Evolutionary conservation across 2,888 invertebrate genomes (phyloP).

Genomic region (Synanthedon vespiformis): DNA sequence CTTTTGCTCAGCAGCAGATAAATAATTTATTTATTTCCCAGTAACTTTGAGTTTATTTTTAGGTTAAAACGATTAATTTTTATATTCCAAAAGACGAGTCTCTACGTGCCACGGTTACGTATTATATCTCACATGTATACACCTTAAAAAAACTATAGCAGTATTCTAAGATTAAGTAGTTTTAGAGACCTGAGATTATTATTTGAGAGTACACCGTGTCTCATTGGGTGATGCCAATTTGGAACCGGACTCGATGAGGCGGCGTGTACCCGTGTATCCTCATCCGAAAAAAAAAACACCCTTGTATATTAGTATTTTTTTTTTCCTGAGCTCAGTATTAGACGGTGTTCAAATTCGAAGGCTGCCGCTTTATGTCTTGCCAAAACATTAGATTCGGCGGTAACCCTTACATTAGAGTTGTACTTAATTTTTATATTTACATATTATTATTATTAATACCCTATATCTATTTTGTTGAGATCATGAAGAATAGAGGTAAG

Average conservation of each 20-base stretch:
- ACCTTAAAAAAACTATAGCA: constrained; percentile 47
- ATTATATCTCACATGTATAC: constrained; percentile 55
- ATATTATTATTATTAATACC: neutral
- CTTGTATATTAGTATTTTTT: constrained; percentile 60
- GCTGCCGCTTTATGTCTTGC: constrained; percentile 47
- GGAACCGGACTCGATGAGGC: neutral
- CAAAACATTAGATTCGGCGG: constrained; percentile 35
- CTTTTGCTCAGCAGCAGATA: too few relatives aligned
- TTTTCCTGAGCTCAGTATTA: constrained; percentile 60
- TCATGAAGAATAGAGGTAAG: too few relatives aligned
- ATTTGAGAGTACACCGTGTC: constrained; percentile 17
- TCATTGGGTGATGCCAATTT: constrained; percentile 9
- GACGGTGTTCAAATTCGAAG: constrained; percentile 41
- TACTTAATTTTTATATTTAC: constrained; percentile 44
- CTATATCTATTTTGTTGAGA: neutral
- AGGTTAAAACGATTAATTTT: neutral
- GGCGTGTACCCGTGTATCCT: neutral
- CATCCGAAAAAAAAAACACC: constrained; percentile 31
- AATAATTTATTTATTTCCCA: neutral
- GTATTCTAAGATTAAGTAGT: constrained; percentile 64
- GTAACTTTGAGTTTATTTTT: neutral
- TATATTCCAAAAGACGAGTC: constrained; percentile 3
- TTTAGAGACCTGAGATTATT: constrained; percentile 64
- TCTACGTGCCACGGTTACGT: constrained; percentile 43
- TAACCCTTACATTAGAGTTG: constrained; percentile 19